Evolutionary conservation across 2,888 invertebrate genomes (phyloP), one percentile per base, ranked within the genome.

Genomic region (Ophioninae sp.): DNA sequence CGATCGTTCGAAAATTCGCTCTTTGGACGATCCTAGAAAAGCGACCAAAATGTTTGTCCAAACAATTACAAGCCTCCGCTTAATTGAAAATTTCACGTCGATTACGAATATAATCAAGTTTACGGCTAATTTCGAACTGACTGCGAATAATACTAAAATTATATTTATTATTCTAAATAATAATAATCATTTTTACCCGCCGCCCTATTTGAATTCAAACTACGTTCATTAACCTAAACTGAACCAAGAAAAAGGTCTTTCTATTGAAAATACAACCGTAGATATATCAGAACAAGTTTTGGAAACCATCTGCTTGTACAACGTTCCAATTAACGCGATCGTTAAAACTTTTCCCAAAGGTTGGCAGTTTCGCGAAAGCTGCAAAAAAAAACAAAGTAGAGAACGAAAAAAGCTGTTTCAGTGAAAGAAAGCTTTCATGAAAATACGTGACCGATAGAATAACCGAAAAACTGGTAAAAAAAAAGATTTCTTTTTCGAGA

Each of bases 401-500:
- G 13, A 51, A 51, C 13, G 51, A 13, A 51, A 6, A 17, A 51
- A 51, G 51, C 51, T 17, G 17, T 10, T 17, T 51, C 59, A 20
- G 7, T 7, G n/a, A 5, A 8, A 20, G 59, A 8, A 7, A 59
- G n/a, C 7, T 10, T 13, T 22, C 9, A 8, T 7, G 59, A 22
- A 22, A 22, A 7, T 20, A 59, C 20, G 22, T 22, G 59, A n/a
- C 20, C 37, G 13, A 65, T 37, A 39, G 20, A 65, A 17, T 65
- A n/a, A 51, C 13, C n/a, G 39, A 37, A 9, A 65, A n/a, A 39
- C 39, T 13, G 41, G 37, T n/a, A n/a, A 20, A 20, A 44, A 17
- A 30, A 22, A 30, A 58, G 59, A 59, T 59, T 22, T 59, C 3
- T 72, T 7, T 72, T 59, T 72, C 22, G 41, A 72, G 20, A 20